These are phyloP conservation scores for Lampropteryx suffumata DNA, from an alignment of 2,888 invertebrate species.

Conservation along the genomic window DNA sequence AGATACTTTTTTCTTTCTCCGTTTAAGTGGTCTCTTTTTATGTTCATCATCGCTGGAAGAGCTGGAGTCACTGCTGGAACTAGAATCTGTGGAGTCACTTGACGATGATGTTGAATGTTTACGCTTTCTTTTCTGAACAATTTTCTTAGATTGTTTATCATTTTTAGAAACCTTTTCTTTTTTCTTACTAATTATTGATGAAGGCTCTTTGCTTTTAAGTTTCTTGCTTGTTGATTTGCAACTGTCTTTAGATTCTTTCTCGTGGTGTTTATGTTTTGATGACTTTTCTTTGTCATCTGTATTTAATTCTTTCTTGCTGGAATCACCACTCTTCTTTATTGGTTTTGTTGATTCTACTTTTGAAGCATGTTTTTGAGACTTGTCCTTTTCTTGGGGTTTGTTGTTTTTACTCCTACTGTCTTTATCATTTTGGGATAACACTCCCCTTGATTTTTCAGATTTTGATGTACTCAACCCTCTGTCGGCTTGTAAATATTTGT, in stretches of 20 bases:
- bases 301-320: conserved; percentile 21
- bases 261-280: conserved; percentile 7
- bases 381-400: conserved; percentile 8
- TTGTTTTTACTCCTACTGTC: conserved; percentile 20
- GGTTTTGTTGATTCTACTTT: conserved; percentile 1
- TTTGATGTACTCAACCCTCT: conserved; percentile 26
- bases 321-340: conserved; percentile 20
- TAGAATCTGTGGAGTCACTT: conserved; percentile 61
- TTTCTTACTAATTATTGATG: conserved; percentile 6
- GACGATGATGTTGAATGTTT: conserved; percentile 67
- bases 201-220: conserved; percentile 8
- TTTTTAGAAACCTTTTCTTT: conserved; percentile 13
- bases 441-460: conserved; percentile 12
- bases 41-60: conserved; percentile 64
- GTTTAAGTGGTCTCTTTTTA: conserved; percentile 50
- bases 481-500: conserved; percentile 6
- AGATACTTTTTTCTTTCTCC: conserved; percentile 57
- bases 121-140: conserved; percentile 48
- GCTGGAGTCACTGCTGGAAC: conserved; percentile 63
- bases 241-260: conserved; percentile 9
- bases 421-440: conserved; percentile 17
- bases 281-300: conserved; percentile 10
- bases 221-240: conserved; percentile 11
- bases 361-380: neutral
- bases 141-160: conserved; percentile 30